Conservation (phyloP, 2,113 vertebrate species). For the Nannospalax galili region DNA sequence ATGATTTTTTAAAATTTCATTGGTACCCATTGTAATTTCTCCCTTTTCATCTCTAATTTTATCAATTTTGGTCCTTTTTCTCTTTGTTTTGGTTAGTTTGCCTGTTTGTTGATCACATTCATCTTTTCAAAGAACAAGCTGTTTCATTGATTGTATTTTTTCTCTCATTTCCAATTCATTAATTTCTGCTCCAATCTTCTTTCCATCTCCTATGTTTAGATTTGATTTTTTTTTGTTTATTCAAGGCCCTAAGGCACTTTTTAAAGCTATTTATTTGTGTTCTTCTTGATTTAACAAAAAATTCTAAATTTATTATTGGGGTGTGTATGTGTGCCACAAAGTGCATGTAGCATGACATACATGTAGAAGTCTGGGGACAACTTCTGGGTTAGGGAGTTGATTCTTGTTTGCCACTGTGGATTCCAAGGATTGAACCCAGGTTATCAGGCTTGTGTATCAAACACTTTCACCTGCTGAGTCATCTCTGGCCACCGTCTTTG, state of each 20-base stretch:
- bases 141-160: not conserved
- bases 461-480: not conserved
- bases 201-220: not conserved
- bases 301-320: not conserved
- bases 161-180: not conserved
- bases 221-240: not conserved
- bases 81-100: not conserved
- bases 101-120: not conserved
- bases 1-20: not conserved
- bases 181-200: not conserved
- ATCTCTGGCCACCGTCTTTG: no score
- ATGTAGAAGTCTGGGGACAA: not conserved
- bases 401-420: not conserved
- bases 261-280: not conserved
- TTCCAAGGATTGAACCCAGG: not conserved
- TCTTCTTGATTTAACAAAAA: not conserved
- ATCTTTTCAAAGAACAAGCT: not conserved
- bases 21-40: not conserved
- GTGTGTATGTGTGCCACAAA: not conserved
- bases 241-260: not conserved
- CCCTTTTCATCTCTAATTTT: not conserved
- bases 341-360: not conserved
- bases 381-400: not conserved
- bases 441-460: not conserved
- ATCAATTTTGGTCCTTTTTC: not conserved